These are phyloP conservation scores for Lasioglossum vierecki DNA, from an alignment of 2,888 invertebrate species.

Conservation along the genomic window DNA sequence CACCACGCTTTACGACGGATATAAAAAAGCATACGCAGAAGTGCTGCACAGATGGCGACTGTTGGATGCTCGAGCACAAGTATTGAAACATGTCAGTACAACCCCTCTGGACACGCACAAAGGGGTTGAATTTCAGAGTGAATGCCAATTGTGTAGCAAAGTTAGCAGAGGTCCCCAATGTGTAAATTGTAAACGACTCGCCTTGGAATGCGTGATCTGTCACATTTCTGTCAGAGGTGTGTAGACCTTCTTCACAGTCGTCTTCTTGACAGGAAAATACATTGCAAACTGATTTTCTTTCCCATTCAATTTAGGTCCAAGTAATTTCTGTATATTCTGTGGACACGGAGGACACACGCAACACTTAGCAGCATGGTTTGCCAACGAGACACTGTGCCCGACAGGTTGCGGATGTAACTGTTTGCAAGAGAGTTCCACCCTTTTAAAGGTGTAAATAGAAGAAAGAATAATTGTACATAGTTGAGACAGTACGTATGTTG, in stretches of 20 bases:
- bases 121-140: conserved; percentile 90
- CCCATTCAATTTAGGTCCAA: conserved; percentile 84
- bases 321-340: conserved; percentile 94
- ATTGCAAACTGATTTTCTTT: background rate
- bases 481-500: conserved; percentile 44
- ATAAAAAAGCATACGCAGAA: conserved; percentile 95
- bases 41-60: conserved; percentile 94
- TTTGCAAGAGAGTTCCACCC: conserved; percentile 88
- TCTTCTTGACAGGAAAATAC: background rate
- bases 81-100: conserved; percentile 87
- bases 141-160: conserved; percentile 89
- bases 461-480: conserved; percentile 57
- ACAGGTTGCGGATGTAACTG: conserved; percentile 97
- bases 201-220: conserved; percentile 93
- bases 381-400: conserved; percentile 91
- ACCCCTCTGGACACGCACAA: conserved; percentile 85
- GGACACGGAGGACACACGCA: conserved; percentile 96
- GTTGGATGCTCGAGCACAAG: conserved; percentile 90
- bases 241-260: conserved; percentile 23
- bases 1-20: conserved; percentile 90
- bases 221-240: conserved; percentile 92
- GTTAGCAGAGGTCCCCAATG: conserved; percentile 90
- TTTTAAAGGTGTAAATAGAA: conserved; percentile 83
- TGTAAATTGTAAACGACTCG: conserved; percentile 89
- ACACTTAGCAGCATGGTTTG: conserved; percentile 94